Evolutionary conservation across 2,888 invertebrate species (phyloP), one percentile per base, ranked within the genome.

Genomic region (Drosophila mercatorum): DNA sequence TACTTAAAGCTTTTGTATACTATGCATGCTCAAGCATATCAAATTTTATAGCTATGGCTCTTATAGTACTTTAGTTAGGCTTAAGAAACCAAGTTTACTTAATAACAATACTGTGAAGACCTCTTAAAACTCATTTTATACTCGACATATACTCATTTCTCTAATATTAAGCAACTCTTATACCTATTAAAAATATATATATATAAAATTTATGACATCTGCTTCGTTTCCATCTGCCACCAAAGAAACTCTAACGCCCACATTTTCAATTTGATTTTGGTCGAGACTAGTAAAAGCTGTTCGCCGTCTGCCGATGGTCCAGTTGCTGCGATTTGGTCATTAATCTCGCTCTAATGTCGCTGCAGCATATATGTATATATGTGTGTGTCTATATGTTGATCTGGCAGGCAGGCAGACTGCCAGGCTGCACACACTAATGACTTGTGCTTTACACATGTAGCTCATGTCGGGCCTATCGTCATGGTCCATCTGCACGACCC

Each of bases 361-460:
- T 44, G 44, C 28, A 28, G 2, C 26, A 6, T 31, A 22, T 28
- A 62, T 61, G 61, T 34, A 31, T 12, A 51, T 17, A 7, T 5
- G 22, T 22, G 47, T 46, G 7, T 46, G 46, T 7, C 5, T 40
- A 14, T 1, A 11, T 47, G 47, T 47, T 47, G 34, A 51, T 47
- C 70, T 52, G 61, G 58, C 47, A 38, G 12, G 36, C 44, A 34
- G 57, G 43, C 59, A 63, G 51, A 41, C 58, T 31, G 38, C 40
- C 59, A 59, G 43, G 14, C 64, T 28, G 63, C 64, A 56, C 75
- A 78, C 81, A 78, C 87, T 89, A 86, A 86, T 89, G 88, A 84
- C 81, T 80, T 87, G 72, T 89, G 84, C 84, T 77, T 74, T 80
- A 89, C 81, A 88, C 82, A 80, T 89, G 87, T 85, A 72, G 57